Evolutionary conservation across 2,888 invertebrate species (phyloP).

Genomic region (Chromoteleia sp.): DNA sequence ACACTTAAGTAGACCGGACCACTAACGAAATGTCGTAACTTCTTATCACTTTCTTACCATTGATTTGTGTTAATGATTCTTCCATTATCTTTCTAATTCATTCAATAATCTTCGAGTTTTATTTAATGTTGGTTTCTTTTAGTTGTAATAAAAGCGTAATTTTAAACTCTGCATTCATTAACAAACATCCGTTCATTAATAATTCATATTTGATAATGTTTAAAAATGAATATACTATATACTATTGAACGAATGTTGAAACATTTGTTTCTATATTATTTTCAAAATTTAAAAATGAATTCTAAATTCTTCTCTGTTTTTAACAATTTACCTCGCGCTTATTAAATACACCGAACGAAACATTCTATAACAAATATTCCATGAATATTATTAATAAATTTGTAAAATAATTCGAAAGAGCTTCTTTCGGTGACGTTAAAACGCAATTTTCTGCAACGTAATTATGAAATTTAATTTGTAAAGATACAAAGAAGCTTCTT

Average conservation of each 20-base stretch:
- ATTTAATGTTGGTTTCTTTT: too few species aligned
- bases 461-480: conserved; percentile 47
- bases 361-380: background rate
- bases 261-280: too few species aligned
- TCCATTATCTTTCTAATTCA: conserved; percentile 10
- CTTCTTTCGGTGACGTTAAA: background rate
- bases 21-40: conserved; percentile 44
- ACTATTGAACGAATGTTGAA: too few species aligned
- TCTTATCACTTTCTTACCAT: conserved; percentile 25
- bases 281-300: too few species aligned
- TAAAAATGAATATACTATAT: too few species aligned
- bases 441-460: conserved; percentile 27
- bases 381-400: background rate
- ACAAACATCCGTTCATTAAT: too few species aligned
- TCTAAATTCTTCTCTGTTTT: too few species aligned
- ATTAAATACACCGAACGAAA: background rate
- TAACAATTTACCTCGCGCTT: too few species aligned
- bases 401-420: conserved; percentile 5
- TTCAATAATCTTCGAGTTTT: background rate
- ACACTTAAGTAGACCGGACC: conserved; percentile 40
- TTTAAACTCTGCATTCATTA: too few species aligned
- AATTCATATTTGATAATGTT: too few species aligned
- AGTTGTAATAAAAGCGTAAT: too few species aligned
- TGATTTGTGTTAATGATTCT: conserved; percentile 10
- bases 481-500: conserved; percentile 39